Conservation (phyloP, 2,113 vertebrate genomes). For the Macrotus californicus region DNA sequence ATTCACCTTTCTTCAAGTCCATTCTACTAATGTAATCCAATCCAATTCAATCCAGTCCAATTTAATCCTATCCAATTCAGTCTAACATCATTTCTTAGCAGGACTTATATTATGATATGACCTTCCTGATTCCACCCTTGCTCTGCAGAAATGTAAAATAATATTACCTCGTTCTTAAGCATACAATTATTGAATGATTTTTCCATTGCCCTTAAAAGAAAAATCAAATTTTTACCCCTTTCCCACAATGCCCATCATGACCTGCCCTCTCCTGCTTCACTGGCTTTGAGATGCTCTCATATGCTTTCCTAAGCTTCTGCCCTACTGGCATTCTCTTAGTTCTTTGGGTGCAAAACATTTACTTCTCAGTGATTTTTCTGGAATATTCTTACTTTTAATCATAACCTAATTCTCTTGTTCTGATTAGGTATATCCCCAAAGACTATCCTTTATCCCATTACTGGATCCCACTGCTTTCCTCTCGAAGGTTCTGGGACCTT, state of each 20-base stretch:
- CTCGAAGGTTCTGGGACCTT: not conserved
- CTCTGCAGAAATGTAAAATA: not conserved
- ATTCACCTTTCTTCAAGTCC: not conserved
- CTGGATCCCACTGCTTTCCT: not conserved
- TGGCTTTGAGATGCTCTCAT: not conserved
- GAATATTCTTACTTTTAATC: not conserved
- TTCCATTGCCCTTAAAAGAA: not conserved
- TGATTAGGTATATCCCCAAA: not conserved
- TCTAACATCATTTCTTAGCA: not conserved
- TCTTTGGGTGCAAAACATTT: not conserved
- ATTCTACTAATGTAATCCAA: not conserved
- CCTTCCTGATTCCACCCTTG: not conserved
- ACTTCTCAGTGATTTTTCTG: not conserved
- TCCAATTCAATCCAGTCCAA: not conserved
- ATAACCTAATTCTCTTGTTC: not conserved
- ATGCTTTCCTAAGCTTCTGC: not conserved
- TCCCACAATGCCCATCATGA: no score
- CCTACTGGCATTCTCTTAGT: not conserved
- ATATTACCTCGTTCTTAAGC: not conserved
- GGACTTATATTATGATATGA: not conserved
- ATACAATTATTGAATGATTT: not conserved
- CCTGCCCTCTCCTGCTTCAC: rapidly evolving
- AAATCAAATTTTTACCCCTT: not conserved
- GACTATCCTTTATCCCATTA: not conserved
- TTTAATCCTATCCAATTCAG: not conserved